Base-by-base conservation (phyloP, 2,113 vertebrate genomes). In the Hymenochirus boettgeri region DNA sequence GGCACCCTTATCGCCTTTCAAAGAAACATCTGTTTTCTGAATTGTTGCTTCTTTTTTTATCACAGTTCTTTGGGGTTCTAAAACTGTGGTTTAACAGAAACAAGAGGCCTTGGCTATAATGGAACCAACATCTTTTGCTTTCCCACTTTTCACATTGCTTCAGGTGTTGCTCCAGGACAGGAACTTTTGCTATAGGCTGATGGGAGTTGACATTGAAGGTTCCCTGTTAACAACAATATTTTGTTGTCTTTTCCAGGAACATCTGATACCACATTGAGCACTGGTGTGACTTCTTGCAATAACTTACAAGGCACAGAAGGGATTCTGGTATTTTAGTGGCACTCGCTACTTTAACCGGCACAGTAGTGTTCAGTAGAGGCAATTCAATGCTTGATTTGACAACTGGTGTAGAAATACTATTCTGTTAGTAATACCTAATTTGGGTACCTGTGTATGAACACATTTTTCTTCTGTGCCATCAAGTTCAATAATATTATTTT, bases 41-140 rank as follows among this genome's bases (percentile, higher is more conserved):
- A 17, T 1, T 55, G 10, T 3, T 5, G 70, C 45, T 31, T 90
- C 87, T 73, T 80, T 87, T 54, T 74, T 76, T 74, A 66, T 75
- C 1, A 67, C 53, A 19, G 66, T 64, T 11, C 72, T 75, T 4
- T 67, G 50, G 42, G 78, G 87, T 62, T 82, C 78, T 21, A 80
- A 64, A 26, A 64, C 31, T 7, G 12, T 21, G 23, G 84, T 70
- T 24, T 71, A 76, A 39, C 87, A 85, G 17, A 61, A 11, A 1
- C 73, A 60, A 7, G 29, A 4, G 39, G 19, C 19, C 19, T 23
- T 67, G 17, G 27, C 21, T 12, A 23, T n/a, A 42, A 13, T 58
- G 13, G 33, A n/a, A 19, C 50, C 58, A 21, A 22, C 4, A 5
- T 10, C 12, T 26, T 67, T 88, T 22, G 70, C 33, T 66, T 85